Conservation (phyloP, 2,888 invertebrate genomes). For the Rhagophthalmus giganteus region DNA sequence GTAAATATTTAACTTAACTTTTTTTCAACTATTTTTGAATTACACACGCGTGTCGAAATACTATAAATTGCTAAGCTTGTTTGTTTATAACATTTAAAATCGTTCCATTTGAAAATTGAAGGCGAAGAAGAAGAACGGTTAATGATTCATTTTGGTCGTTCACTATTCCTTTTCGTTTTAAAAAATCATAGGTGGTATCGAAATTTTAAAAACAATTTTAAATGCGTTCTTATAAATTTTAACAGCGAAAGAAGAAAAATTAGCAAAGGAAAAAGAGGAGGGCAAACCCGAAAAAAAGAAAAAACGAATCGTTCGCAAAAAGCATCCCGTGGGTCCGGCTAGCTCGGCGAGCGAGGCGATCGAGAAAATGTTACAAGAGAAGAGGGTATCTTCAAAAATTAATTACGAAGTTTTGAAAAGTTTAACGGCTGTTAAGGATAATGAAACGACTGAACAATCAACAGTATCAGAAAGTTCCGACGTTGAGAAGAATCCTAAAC, state of each 20-base stretch:
- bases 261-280: conserved; percentile 80
- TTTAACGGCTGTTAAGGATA: conserved; percentile 58
- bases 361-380: conserved; percentile 93
- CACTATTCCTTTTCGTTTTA: too few species aligned
- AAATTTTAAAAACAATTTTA: too few species aligned
- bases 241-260: conserved; percentile 78
- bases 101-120: too few species aligned
- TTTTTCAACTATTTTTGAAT: too few species aligned
- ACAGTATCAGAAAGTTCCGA: neutral
- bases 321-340: conserved; percentile 66
- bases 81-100: too few species aligned
- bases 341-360: conserved; percentile 85
- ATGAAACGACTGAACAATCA: neutral
- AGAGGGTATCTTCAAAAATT: conserved; percentile 94
- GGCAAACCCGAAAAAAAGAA: conserved; percentile 83
- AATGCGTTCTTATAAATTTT: too few species aligned
- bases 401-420: conserved; percentile 95
- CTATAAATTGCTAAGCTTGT: too few species aligned
- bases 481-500: neutral
- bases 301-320: conserved; percentile 66
- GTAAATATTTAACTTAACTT: too few species aligned
- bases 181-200: too few species aligned
- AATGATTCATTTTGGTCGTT: too few species aligned
- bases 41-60: too few species aligned
- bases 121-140: too few species aligned